phyloP scores from a whole-genome alignment of 1,140 invertebrate genomes.

The Idris sp. region DNA sequence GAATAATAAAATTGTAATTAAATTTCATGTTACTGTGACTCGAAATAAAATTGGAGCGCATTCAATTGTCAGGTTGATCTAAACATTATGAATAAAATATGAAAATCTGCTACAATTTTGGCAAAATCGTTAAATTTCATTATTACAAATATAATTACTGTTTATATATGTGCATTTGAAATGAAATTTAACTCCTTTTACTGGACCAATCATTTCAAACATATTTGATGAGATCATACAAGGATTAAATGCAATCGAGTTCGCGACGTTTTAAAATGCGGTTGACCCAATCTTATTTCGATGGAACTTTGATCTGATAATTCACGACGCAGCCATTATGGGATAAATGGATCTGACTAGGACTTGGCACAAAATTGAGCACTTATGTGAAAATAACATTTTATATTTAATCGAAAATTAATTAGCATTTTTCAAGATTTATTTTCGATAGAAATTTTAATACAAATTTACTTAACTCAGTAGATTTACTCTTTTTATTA shows the following conservation, averaged over 20 bases:
- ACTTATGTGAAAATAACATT: slow-evolving; percentile 18
- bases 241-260: slow-evolving; percentile 17
- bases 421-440: not conserved
- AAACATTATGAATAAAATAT: slow-evolving; percentile 3
- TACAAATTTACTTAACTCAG: too few relatives aligned
- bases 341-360: slow-evolving; percentile 20
- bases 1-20: slow-evolving; percentile 19
- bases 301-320: slow-evolving; percentile 49
- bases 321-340: slow-evolving; percentile 30
- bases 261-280: slow-evolving; percentile 32
- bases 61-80: slow-evolving; percentile 1
- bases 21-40: not conserved
- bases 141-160: slow-evolving; percentile 13
- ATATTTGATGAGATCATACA: slow-evolving; percentile 38
- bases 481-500: too few relatives aligned
- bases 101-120: slow-evolving; percentile 1
- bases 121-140: slow-evolving; percentile 8
- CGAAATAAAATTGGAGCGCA: slow-evolving; percentile 3
- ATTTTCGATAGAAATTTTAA: not conserved
- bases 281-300: slow-evolving; percentile 43
- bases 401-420: slow-evolving; percentile 17
- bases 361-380: slow-evolving; percentile 14
- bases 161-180: slow-evolving; percentile 11
- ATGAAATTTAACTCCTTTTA: slow-evolving; percentile 13
- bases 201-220: slow-evolving; percentile 18